Evolutionary conservation across 2,888 invertebrate genomes (phyloP).

Genomic region (Argyresthia albistria): DNA sequence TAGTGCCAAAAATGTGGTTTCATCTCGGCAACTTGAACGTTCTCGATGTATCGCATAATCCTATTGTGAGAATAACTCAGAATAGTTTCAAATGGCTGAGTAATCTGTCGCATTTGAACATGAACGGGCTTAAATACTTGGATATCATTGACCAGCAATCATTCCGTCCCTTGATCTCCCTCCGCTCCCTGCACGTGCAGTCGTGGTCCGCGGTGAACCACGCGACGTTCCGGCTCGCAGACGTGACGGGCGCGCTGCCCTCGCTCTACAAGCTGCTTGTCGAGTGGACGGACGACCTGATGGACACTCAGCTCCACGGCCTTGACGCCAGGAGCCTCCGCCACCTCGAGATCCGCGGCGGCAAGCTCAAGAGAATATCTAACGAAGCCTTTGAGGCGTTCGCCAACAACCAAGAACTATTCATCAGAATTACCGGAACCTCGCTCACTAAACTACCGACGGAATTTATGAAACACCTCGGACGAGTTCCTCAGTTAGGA

Average conservation of each 20-base stretch:
- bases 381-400: constrained; percentile 84
- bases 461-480: constrained; percentile 83
- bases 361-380: constrained; percentile 80
- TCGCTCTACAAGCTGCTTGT: constrained; percentile 83
- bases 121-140: constrained; percentile 81
- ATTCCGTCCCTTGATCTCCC: constrained; percentile 78
- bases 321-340: constrained; percentile 85
- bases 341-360: constrained; percentile 85
- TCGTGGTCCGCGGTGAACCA: constrained; percentile 84
- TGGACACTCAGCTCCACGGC: constrained; percentile 83
- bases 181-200: constrained; percentile 80
- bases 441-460: constrained; percentile 85
- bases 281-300: constrained; percentile 80
- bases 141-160: constrained; percentile 83
- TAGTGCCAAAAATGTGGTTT: constrained; percentile 83
- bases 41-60: constrained; percentile 87
- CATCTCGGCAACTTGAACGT: constrained; percentile 80
- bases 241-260: constrained; percentile 79
- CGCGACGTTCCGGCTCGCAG: constrained; percentile 76
- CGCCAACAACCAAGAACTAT: constrained; percentile 81
- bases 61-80: constrained; percentile 80
- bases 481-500: constrained; percentile 84
- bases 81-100: constrained; percentile 81
- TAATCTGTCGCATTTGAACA: constrained; percentile 81
- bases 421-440: constrained; percentile 83